Evolutionary conservation across 2,113 vertebrate genomes (phyloP).

Genomic region (Orycteropus afer): DNA sequence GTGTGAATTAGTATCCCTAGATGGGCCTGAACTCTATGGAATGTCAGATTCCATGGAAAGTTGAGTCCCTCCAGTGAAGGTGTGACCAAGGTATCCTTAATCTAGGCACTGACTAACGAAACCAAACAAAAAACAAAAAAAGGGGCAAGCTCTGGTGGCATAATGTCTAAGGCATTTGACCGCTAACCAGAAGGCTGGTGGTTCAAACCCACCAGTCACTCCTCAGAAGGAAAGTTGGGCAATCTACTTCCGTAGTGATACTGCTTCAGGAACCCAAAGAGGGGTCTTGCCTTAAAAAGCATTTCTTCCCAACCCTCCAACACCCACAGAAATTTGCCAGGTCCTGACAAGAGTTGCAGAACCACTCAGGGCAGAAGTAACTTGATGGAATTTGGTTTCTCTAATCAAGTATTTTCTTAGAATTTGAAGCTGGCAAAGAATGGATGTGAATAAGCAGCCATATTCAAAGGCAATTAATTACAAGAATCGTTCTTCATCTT

Average conservation of each 20-base stretch:
- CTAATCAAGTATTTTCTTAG: constrained; percentile 17
- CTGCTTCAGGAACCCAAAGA: too few relatives aligned
- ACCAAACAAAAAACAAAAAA: too few relatives aligned
- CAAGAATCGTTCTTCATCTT: constrained; percentile 21
- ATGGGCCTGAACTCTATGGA: constrained; percentile 39
- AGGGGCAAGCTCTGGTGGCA: too few relatives aligned
- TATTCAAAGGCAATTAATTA: constrained; percentile 42
- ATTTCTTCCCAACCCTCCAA: neutral
- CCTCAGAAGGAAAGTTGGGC: too few relatives aligned
- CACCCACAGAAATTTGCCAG: neutral
- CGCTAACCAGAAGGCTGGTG: too few relatives aligned
- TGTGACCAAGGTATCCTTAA: constrained; percentile 45
- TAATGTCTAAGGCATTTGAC: too few relatives aligned
- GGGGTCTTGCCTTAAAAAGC: constrained; percentile 31
- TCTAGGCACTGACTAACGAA: neutral
- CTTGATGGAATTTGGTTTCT: neutral
- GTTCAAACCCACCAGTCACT: too few relatives aligned
- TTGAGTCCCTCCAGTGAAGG: constrained; percentile 46
- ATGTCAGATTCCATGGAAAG: constrained; percentile 43
- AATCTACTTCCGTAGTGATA: too few relatives aligned
- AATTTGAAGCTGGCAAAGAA: constrained; percentile 42
- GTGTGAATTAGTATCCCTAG: constrained; percentile 49
- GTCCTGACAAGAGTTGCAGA: neutral
- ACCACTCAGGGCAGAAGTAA: constrained; percentile 28
- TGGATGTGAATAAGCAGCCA: constrained; percentile 8